Evolutionary conservation across 2,113 vertebrate species (phyloP), one percentile per base, ranked within the genome.

Genomic region (Sigmodon hispidus): DNA sequence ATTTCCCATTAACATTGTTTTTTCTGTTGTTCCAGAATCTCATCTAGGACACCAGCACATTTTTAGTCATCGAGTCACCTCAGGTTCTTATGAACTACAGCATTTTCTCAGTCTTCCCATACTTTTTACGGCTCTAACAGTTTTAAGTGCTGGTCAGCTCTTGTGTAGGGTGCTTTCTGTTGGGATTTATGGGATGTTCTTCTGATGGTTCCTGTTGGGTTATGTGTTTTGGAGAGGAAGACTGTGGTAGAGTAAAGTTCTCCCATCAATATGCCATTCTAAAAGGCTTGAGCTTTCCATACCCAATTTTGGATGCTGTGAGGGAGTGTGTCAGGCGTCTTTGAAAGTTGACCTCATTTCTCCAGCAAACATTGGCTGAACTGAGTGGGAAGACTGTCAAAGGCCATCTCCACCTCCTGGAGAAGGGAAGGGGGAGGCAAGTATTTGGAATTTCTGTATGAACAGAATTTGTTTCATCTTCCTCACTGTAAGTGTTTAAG

Each of bases 371-470:
- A 5, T 57, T 31, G 40, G 10, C 57, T 10, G 40, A 45, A 4
- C 57, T 19, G 22, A 36, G 48, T n/a, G 31, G 43, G 29, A 31
- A 34, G 11, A 29, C 11, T 69, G 26, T 80, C 55, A 89, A 81
- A 26, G 36, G 61, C 2, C 13, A 40, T 55, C n/a, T 61, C 24
- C 1, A 15, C 36, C 26, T 73, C 26, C 67, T 13, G n/a, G 45
- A 65, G 36, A 34, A 36, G 84, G 40, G 24, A 22, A 12, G 67
- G 69, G 17, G 91, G 22, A 77, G 52, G 76, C 40, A 57, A 48
- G 10, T 43, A 65, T 70, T 83, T 83, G 85, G 36, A 92, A 63
- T 96, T 95, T 40, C 73, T 91, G 52, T 93, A 12, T 89, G 91
- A 79, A 31, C 7, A 72, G 59, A n/a, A 40, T 75, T 76, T 40